Percentiles rank a stretch among this genome's conserved stretches.
These are phyloP conservation scores for Hippoglossus stenolepis DNA, from an alignment of 2,113 vertebrate species.

Conservation along the genomic window DNA sequence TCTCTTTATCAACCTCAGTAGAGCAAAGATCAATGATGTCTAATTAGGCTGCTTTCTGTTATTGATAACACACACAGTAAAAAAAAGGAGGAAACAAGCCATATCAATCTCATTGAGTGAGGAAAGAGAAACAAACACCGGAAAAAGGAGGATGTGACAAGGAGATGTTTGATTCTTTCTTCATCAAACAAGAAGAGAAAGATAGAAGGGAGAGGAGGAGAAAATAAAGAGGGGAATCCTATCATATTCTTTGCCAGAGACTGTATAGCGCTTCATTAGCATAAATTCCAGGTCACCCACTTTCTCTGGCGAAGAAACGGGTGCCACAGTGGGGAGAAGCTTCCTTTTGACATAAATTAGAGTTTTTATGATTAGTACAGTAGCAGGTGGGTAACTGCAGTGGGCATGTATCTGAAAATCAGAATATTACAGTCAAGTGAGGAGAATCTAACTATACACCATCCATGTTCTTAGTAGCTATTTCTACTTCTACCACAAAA, in stretches of 20 bases:
- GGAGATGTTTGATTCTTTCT: slow-evolving; percentile 27
- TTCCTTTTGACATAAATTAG: slow-evolving; percentile 65
- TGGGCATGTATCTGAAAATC: slow-evolving; percentile 11
- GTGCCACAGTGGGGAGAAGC: slow-evolving; percentile 63
- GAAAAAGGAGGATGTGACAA: neutral
- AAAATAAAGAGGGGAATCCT: slow-evolving; percentile 72
- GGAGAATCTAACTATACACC: too few relatives aligned
- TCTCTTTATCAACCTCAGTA: slow-evolving; percentile 6
- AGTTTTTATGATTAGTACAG: slow-evolving; percentile 19
- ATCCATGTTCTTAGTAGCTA: neutral
- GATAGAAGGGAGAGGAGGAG: slow-evolving; percentile 38
- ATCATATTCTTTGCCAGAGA: slow-evolving; percentile 63
- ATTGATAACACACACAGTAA: slow-evolving; percentile 9
- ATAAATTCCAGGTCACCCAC: slow-evolving; percentile 83
- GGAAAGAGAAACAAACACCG: neutral
- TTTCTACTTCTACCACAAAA: too few relatives aligned
- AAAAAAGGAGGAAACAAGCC: slow-evolving; percentile 5
- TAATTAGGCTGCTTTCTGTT: slow-evolving; percentile 31
- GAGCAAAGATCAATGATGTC: slow-evolving; percentile 28
- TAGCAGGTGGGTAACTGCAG: slow-evolving; percentile 16
- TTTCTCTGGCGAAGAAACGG: slow-evolving; percentile 75
- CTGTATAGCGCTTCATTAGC: slow-evolving; percentile 74
- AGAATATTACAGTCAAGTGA: too few relatives aligned
- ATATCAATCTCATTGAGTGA: slow-evolving; percentile 16
- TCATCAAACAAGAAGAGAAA: slow-evolving; percentile 23